phyloP scores from a whole-genome alignment of 2,797 vertebrate genomes.

The Coluber constrictor region DNA sequence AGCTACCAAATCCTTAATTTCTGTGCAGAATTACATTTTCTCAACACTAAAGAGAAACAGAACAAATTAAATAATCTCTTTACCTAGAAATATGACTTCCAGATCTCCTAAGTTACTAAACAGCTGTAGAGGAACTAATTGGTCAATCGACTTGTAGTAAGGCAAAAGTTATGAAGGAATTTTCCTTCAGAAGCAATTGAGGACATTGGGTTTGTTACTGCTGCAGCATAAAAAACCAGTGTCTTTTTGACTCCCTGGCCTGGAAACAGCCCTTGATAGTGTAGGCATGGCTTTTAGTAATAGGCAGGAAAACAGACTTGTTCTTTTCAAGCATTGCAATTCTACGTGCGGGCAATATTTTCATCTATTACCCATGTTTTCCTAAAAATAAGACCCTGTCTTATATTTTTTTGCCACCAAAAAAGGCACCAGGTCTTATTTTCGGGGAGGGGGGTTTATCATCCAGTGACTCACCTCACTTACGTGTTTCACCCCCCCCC shows the following conservation, averaged over 20 bases:
- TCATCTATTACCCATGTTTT: neutral
- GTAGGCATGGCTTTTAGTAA: neutral
- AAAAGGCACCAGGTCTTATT: no score
- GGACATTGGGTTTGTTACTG: slow-evolving; percentile 14
- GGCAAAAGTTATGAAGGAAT: neutral
- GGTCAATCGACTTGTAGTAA: slow-evolving; percentile 1
- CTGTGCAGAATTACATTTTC: neutral
- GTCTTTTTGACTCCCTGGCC: neutral
- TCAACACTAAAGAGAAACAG: neutral
- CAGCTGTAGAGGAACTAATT: slow-evolving; percentile 46
- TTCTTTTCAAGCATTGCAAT: neutral
- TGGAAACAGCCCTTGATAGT: slow-evolving; percentile 11
- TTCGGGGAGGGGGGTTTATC: no score
- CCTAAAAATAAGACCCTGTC: no score
- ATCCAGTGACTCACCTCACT: no score
- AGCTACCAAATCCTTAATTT: neutral
- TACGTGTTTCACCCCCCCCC: no score
- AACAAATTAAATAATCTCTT: slow-evolving; percentile 1
- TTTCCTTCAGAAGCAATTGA: slow-evolving; percentile 29
- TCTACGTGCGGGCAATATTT: neutral
- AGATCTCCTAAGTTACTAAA: slow-evolving; percentile 59
- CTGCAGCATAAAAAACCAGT: slow-evolving; percentile 17
- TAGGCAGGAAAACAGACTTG: neutral
- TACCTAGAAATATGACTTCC: slow-evolving; percentile 22
- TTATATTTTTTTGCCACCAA: no score